phyloP scores from a whole-genome alignment of 2,888 invertebrate genomes.

The Plemyria rubiginata region DNA sequence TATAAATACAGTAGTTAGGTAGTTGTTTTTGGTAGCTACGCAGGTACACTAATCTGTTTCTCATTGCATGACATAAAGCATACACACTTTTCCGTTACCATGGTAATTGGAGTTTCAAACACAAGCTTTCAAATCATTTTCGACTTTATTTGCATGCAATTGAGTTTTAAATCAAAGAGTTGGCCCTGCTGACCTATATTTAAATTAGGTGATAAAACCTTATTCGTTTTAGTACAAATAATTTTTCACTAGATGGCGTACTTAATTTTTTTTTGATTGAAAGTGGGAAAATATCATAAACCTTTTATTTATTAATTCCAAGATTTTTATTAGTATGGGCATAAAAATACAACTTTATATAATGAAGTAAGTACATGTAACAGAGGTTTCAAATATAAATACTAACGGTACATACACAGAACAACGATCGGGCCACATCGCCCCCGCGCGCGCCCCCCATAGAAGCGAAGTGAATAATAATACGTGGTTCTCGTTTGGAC shows the following conservation, averaged over 20 bases:
- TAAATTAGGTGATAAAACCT: slow-evolving; percentile 7
- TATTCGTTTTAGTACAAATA: neutral
- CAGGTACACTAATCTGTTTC: slow-evolving; percentile 6
- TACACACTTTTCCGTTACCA: slow-evolving; percentile 32
- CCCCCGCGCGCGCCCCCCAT: too few species aligned
- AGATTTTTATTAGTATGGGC: too few species aligned
- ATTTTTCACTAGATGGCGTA: slow-evolving; percentile 4
- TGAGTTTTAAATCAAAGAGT: neutral
- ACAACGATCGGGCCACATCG: too few species aligned
- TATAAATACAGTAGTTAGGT: slow-evolving; percentile 6
- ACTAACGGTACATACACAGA: too few species aligned
- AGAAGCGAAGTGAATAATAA: too few species aligned
- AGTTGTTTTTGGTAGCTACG: too few species aligned
- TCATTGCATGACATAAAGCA: slow-evolving; percentile 22
- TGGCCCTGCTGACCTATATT: slow-evolving; percentile 15
- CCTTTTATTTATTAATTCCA: neutral
- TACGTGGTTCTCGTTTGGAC: too few species aligned
- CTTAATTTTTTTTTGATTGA: neutral
- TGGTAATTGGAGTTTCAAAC: slow-evolving; percentile 30
- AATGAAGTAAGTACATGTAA: too few species aligned
- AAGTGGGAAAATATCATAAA: neutral
- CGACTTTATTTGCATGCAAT: neutral
- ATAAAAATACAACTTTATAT: too few species aligned
- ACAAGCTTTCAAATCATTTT: slow-evolving; percentile 1
- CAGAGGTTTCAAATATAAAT: too few species aligned